phyloP scores from a whole-genome alignment of 92 coral and sea anemone species.

The Anthopleura xanthogrammica region DNA sequence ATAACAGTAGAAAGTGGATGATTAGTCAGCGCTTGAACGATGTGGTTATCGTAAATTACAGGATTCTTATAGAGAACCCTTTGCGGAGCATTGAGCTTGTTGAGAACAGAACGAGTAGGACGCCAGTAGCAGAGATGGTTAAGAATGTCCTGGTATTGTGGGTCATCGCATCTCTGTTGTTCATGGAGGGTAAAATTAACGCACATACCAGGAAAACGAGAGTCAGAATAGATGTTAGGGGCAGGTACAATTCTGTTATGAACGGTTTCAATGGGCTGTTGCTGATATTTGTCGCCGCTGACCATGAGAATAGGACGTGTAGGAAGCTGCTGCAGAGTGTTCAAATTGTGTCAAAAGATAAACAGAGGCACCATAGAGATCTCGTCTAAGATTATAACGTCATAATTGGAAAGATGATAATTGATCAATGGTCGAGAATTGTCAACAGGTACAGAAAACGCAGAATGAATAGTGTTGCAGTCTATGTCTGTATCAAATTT shows the following conservation, averaged over 20 bases:
- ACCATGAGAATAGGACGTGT: conserved; percentile 18
- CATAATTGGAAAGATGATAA: no score
- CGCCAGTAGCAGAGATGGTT: neutral
- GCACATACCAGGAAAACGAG: neutral
- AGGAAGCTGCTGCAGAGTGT: conserved; percentile 22
- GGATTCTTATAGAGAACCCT: no score
- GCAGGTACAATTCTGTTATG: neutral
- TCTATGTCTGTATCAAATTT: neutral
- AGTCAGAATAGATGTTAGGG: neutral
- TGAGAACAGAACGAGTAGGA: neutral
- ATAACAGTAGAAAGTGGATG: neutral
- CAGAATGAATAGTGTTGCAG: no score
- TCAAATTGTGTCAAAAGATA: conserved; percentile 4
- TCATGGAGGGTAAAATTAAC: neutral
- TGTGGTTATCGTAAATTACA: neutral
- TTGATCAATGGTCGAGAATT: no score
- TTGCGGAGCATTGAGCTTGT: neutral
- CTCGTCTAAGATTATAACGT: no score
- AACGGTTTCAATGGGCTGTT: conserved; percentile 26
- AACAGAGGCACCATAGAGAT: conserved; percentile 39
- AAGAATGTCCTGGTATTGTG: neutral
- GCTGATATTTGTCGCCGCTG: conserved; percentile 14
- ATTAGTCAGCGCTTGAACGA: neutral
- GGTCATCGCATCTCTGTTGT: neutral
- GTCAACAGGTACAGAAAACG: no score